Percentiles rank a stretch among this genome's conserved stretches.
Conservation (phyloP, 2,888 invertebrate genomes). For the Brachynemurus nebulosus region DNA sequence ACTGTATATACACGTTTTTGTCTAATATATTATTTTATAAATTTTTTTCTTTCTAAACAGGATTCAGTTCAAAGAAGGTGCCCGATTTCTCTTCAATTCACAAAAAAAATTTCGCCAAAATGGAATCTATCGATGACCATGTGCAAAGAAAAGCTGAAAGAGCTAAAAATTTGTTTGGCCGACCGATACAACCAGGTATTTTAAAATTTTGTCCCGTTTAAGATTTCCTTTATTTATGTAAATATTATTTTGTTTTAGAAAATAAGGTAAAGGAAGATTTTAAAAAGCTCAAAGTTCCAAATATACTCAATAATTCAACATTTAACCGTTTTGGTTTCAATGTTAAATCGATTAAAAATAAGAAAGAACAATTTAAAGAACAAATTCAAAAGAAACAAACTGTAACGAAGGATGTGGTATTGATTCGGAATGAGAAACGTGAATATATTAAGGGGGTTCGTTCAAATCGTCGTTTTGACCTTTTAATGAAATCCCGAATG, state of each 20-base stretch:
- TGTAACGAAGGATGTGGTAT: slow-evolving; percentile 23
- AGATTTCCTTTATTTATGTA: too few relatives aligned
- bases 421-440: slow-evolving; percentile 23
- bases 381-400: slow-evolving; percentile 31
- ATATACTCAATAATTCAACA: too few relatives aligned
- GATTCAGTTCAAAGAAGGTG: slow-evolving; percentile 35
- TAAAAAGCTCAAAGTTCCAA: too few relatives aligned
- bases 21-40: too few relatives aligned
- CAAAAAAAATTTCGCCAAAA: slow-evolving; percentile 45
- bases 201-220: too few relatives aligned
- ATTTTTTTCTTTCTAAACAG: too few relatives aligned
- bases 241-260: too few relatives aligned
- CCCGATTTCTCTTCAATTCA: slow-evolving; percentile 59
- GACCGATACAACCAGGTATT: too few relatives aligned
- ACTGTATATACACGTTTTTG: too few relatives aligned
- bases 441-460: slow-evolving; percentile 48
- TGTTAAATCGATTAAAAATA: slow-evolving; percentile 14
- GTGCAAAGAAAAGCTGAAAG: slow-evolving; percentile 34
- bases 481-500: slow-evolving; percentile 57
- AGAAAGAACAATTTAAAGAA: slow-evolving; percentile 25
- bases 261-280: too few relatives aligned
- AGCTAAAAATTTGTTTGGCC: slow-evolving; percentile 24
- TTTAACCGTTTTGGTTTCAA: neutral
- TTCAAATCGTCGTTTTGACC: slow-evolving; percentile 55
- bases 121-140: slow-evolving; percentile 54